phyloP scores from a whole-genome alignment of 2,797 vertebrate genomes.

The Limnodromus scolopaceus region DNA sequence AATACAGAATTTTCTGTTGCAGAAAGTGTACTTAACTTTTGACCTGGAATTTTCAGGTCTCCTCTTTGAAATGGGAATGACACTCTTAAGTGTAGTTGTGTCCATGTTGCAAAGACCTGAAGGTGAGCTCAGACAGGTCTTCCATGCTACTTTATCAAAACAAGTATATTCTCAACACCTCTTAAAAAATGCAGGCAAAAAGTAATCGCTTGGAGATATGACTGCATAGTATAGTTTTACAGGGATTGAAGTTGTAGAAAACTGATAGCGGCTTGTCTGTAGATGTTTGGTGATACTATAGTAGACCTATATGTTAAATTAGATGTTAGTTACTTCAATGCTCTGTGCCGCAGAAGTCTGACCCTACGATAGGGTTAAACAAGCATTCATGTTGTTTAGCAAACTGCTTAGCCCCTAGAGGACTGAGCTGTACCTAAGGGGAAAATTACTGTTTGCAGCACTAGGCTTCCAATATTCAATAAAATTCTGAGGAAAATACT shows the following conservation, averaged over 20 bases:
- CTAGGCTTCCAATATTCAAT: not conserved
- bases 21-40: not conserved
- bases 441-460: not conserved
- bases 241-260: not conserved
- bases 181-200: not conserved
- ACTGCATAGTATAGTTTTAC: not conserved
- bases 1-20: not conserved
- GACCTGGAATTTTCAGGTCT: not conserved
- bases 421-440: not conserved
- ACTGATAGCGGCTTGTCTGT: not conserved
- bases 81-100: not conserved
- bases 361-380: not conserved
- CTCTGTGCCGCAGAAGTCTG: not conserved
- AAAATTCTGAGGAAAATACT: not conserved
- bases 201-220: not conserved
- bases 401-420: not conserved
- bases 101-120: not conserved
- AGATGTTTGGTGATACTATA: not conserved
- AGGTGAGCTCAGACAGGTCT: not conserved
- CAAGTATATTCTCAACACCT: not conserved
- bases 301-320: not conserved
- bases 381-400: not conserved
- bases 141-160: not conserved
- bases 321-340: not conserved
- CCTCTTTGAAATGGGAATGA: not conserved